A percentile compares a stretch with the other conserved stretches of the same genome.
These are phyloP conservation scores for Propithecus coquereli DNA, from an alignment of 2,113 vertebrate genomes.

Conservation along the genomic window DNA sequence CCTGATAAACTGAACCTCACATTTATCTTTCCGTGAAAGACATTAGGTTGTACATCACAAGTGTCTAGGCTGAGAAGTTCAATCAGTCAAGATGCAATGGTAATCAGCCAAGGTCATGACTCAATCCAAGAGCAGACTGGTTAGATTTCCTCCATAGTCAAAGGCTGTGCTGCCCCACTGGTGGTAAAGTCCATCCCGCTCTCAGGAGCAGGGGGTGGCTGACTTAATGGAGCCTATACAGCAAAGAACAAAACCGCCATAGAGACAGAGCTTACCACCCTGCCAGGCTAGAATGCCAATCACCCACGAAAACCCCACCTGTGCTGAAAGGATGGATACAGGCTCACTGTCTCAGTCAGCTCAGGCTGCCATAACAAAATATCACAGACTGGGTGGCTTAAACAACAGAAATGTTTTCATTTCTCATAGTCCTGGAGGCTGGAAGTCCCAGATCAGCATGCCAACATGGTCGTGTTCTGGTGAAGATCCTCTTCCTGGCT, in stretches of 20 bases:
- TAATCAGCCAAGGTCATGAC: neutral
- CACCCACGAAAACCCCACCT: fast-evolving
- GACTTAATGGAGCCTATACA: neutral
- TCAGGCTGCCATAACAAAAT: neutral
- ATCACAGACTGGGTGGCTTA: neutral
- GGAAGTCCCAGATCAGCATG: neutral
- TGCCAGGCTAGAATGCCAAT: neutral
- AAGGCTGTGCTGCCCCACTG: neutral
- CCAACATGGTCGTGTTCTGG: fast-evolving
- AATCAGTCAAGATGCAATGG: neutral
- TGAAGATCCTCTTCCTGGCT: neutral
- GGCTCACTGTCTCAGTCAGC: no score
- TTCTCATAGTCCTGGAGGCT: neutral
- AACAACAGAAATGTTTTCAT: neutral
- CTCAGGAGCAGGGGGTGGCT: neutral
- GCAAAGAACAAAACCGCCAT: neutral
- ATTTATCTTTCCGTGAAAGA: neutral
- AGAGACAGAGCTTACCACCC: neutral
- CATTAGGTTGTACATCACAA: neutral
- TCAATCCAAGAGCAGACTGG: neutral
- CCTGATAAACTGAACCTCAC: neutral
- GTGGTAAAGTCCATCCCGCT: neutral
- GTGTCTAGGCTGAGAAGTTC: neutral
- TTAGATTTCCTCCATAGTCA: neutral
- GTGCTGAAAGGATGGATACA: neutral